Evolutionary conservation across 2,113 vertebrate species (phyloP).

Genomic region (Brachypteracias leptosomus): DNA sequence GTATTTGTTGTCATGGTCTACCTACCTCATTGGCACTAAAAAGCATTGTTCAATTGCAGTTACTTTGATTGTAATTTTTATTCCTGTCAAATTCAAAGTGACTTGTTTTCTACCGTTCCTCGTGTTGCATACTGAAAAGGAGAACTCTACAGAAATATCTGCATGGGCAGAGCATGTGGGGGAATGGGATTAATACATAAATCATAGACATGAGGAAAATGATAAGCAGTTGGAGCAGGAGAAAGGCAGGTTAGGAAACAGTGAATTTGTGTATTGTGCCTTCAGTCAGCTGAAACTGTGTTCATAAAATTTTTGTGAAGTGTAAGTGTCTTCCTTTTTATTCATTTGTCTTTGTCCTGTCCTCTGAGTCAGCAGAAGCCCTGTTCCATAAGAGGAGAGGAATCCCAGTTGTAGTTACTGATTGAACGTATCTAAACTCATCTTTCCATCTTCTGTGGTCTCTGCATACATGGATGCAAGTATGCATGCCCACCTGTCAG

Average conservation of each 20-base stretch:
- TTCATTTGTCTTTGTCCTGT: neutral
- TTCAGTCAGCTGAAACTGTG: neutral
- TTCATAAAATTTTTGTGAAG: neutral
- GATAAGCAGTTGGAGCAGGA: neutral
- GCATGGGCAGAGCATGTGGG: neutral
- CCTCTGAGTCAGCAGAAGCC: neutral
- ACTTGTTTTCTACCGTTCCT: neutral
- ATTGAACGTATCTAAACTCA: neutral
- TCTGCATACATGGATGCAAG: rapidly evolving
- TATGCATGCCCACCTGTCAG: neutral
- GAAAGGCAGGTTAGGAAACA: neutral
- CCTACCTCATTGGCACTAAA: neutral
- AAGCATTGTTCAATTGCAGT: neutral
- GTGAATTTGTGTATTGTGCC: neutral
- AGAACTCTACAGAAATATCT: neutral
- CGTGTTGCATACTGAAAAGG: neutral
- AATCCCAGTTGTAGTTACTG: neutral
- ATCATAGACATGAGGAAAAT: neutral
- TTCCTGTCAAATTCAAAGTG: neutral
- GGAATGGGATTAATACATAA: neutral
- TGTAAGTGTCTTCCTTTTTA: neutral
- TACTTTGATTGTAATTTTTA: neutral
- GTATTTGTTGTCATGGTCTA: neutral
- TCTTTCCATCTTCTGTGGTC: neutral
- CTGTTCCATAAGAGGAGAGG: rapidly evolving